phyloP scores from a whole-genome alignment of 2,888 invertebrate genomes.

The Drosophila histrio region DNA sequence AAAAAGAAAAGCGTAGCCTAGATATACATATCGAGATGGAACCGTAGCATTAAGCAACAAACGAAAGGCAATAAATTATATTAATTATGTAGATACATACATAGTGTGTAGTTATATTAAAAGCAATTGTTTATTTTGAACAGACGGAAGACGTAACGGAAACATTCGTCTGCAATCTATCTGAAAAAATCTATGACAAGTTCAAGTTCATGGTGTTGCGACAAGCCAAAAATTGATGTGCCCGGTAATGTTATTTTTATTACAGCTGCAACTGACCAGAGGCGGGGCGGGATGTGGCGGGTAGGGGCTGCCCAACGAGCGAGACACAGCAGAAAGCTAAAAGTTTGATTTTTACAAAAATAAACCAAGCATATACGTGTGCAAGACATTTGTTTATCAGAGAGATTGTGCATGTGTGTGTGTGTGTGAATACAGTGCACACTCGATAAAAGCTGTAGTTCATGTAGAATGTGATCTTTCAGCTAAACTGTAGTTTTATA shows the following conservation, averaged over 20 bases:
- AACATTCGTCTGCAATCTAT: constrained; percentile 47
- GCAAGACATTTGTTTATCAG: constrained; percentile 11
- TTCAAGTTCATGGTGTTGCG: constrained; percentile 80
- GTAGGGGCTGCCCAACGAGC: constrained; percentile 50
- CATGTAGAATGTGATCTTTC: neutral
- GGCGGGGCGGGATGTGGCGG: neutral
- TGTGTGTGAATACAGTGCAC: neutral
- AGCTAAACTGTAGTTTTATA: neutral
- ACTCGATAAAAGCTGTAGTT: neutral
- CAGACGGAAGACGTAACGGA: constrained; percentile 35
- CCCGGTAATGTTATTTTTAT: constrained; percentile 71
- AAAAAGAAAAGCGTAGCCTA: constrained; percentile 58
- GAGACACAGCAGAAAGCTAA: constrained; percentile 15
- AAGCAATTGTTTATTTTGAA: neutral
- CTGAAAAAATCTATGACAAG: constrained; percentile 68
- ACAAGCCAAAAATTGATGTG: constrained; percentile 50
- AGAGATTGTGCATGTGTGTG: constrained; percentile 2
- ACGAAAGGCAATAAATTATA: constrained; percentile 67
- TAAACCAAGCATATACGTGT: constrained; percentile 28
- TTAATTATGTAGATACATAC: constrained; percentile 48
- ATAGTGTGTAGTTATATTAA: no score
- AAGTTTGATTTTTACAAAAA: constrained; percentile 44
- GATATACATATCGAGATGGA: constrained; percentile 68
- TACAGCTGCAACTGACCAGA: constrained; percentile 56
- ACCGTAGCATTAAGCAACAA: constrained; percentile 63